These are phyloP conservation scores for Pedetes capensis DNA, from an alignment of 2,113 vertebrate genomes.

Conservation along the genomic window DNA sequence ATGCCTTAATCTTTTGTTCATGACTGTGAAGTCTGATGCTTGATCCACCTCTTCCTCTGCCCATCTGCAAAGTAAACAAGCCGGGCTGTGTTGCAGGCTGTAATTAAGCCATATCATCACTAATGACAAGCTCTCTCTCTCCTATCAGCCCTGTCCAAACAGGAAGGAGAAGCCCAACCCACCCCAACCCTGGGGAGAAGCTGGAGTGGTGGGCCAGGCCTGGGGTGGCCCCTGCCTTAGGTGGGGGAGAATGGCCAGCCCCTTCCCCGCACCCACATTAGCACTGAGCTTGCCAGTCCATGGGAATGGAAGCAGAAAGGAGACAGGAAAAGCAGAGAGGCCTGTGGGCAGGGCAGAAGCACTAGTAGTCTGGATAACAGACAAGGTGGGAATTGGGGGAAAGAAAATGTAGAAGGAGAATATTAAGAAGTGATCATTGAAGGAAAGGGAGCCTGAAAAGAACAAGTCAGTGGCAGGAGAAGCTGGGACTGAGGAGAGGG, in stretches of 20 bases:
- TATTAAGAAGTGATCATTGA: not conserved
- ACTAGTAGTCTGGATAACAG: not conserved
- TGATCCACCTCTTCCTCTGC: constrained; percentile 60
- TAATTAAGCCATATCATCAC: constrained; percentile 64
- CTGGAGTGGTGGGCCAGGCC: not conserved
- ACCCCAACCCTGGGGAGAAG: not conserved
- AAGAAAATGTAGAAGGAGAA: not conserved
- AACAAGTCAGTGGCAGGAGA: not conserved
- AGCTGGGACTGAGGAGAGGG: no score
- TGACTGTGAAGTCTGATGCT: constrained; percentile 9
- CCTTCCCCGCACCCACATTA: not conserved
- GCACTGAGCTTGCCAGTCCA: not conserved
- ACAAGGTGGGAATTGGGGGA: not conserved
- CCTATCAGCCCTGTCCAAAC: constrained; percentile 36
- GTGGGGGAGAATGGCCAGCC: not conserved
- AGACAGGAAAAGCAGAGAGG: no score
- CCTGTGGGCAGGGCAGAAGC: not conserved
- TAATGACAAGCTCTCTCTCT: constrained; percentile 52
- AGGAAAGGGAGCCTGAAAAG: not conserved
- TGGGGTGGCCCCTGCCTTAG: not conserved
- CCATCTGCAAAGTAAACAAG: constrained; percentile 60
- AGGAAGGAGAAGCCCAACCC: not conserved
- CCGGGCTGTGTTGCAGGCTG: not conserved
- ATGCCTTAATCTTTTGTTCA: constrained; percentile 57
- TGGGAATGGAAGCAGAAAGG: not conserved